Evolutionary conservation across 2,888 invertebrate species (phyloP), one percentile per base, ranked within the genome.

Genomic region (Agelastica alni): DNA sequence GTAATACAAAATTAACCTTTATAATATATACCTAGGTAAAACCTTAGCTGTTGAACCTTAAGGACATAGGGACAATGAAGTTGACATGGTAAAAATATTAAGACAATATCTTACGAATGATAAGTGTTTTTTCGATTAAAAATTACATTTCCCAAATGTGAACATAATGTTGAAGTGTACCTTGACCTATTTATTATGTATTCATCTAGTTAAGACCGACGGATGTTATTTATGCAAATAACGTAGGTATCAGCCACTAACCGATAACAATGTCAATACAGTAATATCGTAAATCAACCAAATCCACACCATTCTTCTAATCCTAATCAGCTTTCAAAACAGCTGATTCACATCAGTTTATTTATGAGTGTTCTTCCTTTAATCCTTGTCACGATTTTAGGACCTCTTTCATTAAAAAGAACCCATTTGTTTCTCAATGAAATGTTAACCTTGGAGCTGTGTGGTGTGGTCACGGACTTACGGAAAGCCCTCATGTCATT

Each of bases 341-440:
- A 56, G 51, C 51, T 56, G 55, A 51, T 56, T 45, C 55, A 17
- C 51, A 56, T 51, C 46, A 46, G 42, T 51, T 46, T 56, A 51
- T 54, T 44, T 49, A 49, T 54, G 39, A 39, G 49, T 26, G 22
- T 39, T 49, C 54, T 44, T 30, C 36, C 51, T 51, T 39, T 51
- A 42, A 28, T 36, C 37, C 55, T 56, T 56, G 55, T 44, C 34
- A 51, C 46, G 46, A 56, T 56, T 56, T 56, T 46, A 56, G 51
- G 51, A 42, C 28, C 51, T 30, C 41, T 46, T 56, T 56, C 41
- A 45, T 46, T 56, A 41, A 51, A 51, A 18, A 42, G 51, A 48
- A 56, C 51, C 51, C 26, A 46, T 56, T 51, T 51, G 55, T 56
- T 51, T 51, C 55, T 55, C 55, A 55, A 55, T 55, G 55, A 51